Conservation (phyloP, 2,888 invertebrate genomes). For the Holacanthella duospinosa region DNA sequence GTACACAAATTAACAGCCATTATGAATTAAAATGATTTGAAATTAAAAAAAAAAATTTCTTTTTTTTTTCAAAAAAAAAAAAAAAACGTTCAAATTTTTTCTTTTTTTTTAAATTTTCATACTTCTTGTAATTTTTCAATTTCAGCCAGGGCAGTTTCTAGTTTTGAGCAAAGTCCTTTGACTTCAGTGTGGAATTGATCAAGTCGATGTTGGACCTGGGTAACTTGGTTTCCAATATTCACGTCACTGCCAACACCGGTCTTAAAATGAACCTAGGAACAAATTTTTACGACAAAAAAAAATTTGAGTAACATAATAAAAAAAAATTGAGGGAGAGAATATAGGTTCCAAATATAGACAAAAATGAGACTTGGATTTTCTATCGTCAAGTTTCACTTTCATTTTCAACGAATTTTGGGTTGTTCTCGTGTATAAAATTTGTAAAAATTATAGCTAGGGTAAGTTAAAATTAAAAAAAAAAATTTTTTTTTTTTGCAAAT, state of each 20-base stretch:
- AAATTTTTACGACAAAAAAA: background rate
- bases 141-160: slow-evolving; percentile 68
- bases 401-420: no score
- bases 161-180: slow-evolving; percentile 53
- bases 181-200: slow-evolving; percentile 55
- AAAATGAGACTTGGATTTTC: no score
- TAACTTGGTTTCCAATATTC: slow-evolving; percentile 60
- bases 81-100: background rate
- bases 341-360: slow-evolving; percentile 32
- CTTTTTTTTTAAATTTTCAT: slow-evolving; percentile 12
- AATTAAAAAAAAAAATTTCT: background rate
- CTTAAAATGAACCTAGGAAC: slow-evolving; percentile 68
- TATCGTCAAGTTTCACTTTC: no score
- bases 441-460: no score
- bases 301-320: background rate
- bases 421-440: no score
- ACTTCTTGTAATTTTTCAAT: slow-evolving; percentile 74
- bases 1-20: background rate
- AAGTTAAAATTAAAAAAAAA: no score
- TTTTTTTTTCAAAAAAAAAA: background rate
- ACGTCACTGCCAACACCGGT: slow-evolving; percentile 71
- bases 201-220: slow-evolving; percentile 57
- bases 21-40: background rate
- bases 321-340: background rate
- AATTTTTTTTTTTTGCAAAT: no score